Evolutionary conservation across 2,888 invertebrate genomes (phyloP), one percentile per base, ranked within the genome.

Genomic region (Phyto melanocephala): DNA sequence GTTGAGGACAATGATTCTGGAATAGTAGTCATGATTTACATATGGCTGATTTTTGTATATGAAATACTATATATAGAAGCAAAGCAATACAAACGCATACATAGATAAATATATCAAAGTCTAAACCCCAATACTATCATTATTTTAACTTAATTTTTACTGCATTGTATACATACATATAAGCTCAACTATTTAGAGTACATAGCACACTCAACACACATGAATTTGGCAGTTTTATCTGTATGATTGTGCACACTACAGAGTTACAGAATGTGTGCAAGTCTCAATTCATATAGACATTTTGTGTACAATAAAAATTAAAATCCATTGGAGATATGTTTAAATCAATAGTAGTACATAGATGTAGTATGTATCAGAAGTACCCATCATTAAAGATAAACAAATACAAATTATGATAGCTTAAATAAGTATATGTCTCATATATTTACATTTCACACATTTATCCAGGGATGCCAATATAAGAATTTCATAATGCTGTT

Each of bases 261-360:
- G 33, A 8, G 5, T 11, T 13, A 17, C 28, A 45, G 45, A 56
- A 63, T 71, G 67, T 68, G 47, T 45, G 45, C 70, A 79, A 52
- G 65, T 71, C 65, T 45, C 79, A 79, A 71, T 71, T 71, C 79
- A 71, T 75, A 76, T 82, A 71, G 35, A 82, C 74, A 82, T 79
- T 54, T 75, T 40, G 52, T n/a, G 10, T 35, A 37, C 37, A 60
- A 60, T 17, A 62, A 37, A 80, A 62, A 56, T 50, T 60, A 45
- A 72, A 79, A 62, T 10, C 20, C 54, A 72, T 65, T 52, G 65
- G 62, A 63, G 28, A 77, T 22, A 54, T 71, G 63, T 63, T 33
- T 4, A 8, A 24, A 62, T 47, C 20, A 47, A 68, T 5, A 28
- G 6, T 5, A 28, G 3, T 28, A 28, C 63, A 70, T 50, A 42